Conservation (phyloP, 2,113 vertebrate genomes). For the Campylomormyrus numenius region DNA sequence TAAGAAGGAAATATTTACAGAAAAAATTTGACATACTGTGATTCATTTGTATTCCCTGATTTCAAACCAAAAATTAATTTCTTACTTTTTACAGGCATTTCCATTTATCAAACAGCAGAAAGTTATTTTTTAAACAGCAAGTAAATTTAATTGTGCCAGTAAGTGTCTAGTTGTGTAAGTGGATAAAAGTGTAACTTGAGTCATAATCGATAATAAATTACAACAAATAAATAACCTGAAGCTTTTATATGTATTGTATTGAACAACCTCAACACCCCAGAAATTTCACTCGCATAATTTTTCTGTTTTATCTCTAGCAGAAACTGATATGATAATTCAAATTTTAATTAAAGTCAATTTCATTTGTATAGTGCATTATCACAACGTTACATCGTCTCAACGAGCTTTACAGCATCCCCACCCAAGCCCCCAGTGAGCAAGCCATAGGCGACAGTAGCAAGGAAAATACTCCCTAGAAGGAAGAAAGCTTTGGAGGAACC, state of each 20-base stretch:
- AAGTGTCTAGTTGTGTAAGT: background rate
- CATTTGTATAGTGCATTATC: background rate
- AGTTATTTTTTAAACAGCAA: background rate
- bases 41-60: background rate
- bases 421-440: too few species aligned
- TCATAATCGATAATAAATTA: background rate
- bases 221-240: background rate
- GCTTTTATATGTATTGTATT: background rate
- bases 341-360: background rate
- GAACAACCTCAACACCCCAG: background rate
- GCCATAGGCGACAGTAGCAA: too few species aligned
- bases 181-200: background rate
- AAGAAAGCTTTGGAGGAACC: background rate
- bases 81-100: background rate
- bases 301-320: background rate
- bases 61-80: background rate
- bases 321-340: background rate
- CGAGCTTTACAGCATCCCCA: too few species aligned
- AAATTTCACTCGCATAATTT: background rate
- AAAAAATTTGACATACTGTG: background rate
- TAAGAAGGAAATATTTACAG: background rate
- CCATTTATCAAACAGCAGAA: background rate
- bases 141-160: background rate
- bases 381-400: too few species aligned
- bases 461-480: too few species aligned